Base-by-base conservation (phyloP, 2,888 invertebrate genomes). In the Julus scandinavius region DNA sequence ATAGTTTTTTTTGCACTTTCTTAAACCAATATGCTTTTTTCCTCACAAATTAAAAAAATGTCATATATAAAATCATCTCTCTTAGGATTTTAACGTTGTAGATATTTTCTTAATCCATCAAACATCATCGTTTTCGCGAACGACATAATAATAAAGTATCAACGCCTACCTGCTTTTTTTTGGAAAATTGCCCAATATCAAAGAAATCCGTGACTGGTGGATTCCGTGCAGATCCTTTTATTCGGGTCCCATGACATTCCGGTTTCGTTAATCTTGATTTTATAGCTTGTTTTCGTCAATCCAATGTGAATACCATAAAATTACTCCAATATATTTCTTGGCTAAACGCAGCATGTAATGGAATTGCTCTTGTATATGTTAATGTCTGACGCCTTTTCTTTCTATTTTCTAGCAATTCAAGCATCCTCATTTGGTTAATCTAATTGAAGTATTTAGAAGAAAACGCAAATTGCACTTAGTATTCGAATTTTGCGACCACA, bases 401-500 rank as follows among this genome's bases (percentile, higher is more conserved):
- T 49, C 29, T 40, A 15, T 13, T 45, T 40, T 13, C 0, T 94
- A 99, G 98, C 99, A 98, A 93, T 94, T 99, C 90, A 99, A 99
- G 92, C 99, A 99, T 93, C 98, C 98, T 5, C 99, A 99, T 93
- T 93, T 99, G 91, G 98, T 99, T 88, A 99, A 99, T 92, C 94
- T 99, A 90, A 94, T 99, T 91, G 99, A 99, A 93, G 99, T 99
- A 89, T 99, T 99, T 93, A 95, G 99, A 89, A 94, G 98, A 90
- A 98, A 98, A 92, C 94, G 98, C 89, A 97, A 99, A 91, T 94
- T 99, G 87, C 99, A 99, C 93, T 94, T 99, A 89, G 99, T 99
- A 50, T 99, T 99, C 93, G 99, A 99, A 93, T 99, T 96, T 93
- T 99, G 99, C 92, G 99, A 99, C 92, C 95, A 97, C 92, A 99